These are phyloP conservation scores for Lasioglossum lativentre DNA, from an alignment of 2,888 invertebrate species.

Conservation along the genomic window DNA sequence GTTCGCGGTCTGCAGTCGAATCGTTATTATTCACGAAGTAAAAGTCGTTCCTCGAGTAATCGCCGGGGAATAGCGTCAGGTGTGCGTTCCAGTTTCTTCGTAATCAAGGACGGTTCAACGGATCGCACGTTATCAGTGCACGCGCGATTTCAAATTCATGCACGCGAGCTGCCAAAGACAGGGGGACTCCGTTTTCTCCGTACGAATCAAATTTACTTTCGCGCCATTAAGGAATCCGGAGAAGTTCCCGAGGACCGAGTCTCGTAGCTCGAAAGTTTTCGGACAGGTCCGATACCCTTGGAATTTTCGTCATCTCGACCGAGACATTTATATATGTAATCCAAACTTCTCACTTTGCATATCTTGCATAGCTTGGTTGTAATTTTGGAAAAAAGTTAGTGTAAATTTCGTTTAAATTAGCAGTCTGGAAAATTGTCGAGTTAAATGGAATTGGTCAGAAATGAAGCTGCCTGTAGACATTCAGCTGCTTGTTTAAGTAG, in stretches of 20 bases:
- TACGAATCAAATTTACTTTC: constrained; percentile 44
- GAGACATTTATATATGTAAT: not conserved
- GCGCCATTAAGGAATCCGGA: constrained; percentile 49
- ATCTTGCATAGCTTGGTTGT: no score
- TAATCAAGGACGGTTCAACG: constrained; percentile 53
- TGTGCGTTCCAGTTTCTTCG: constrained; percentile 57
- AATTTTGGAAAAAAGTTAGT: not conserved
- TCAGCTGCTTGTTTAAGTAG: not conserved
- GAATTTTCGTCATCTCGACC: constrained; percentile 23
- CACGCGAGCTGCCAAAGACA: constrained; percentile 48
- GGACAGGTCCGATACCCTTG: constrained; percentile 6
- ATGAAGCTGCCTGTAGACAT: no score
- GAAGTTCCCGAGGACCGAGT: constrained; percentile 34
- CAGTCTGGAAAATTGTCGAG: not conserved
- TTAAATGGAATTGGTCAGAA: not conserved
- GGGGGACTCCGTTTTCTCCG: constrained; percentile 6
- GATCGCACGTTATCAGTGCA: constrained; percentile 60
- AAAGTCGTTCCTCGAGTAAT: constrained; percentile 60
- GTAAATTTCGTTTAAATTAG: not conserved
- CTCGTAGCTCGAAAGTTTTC: constrained; percentile 18
- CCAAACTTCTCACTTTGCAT: not conserved
- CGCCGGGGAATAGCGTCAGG: constrained; percentile 50
- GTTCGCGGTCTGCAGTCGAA: constrained; percentile 50
- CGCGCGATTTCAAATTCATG: constrained; percentile 54
- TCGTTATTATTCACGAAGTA: constrained; percentile 66